Evolutionary conservation across 35 echinoderm and acorn worm species (phyloP), one percentile per base, ranked within the genome.

Genomic region (Patiria miniata): DNA sequence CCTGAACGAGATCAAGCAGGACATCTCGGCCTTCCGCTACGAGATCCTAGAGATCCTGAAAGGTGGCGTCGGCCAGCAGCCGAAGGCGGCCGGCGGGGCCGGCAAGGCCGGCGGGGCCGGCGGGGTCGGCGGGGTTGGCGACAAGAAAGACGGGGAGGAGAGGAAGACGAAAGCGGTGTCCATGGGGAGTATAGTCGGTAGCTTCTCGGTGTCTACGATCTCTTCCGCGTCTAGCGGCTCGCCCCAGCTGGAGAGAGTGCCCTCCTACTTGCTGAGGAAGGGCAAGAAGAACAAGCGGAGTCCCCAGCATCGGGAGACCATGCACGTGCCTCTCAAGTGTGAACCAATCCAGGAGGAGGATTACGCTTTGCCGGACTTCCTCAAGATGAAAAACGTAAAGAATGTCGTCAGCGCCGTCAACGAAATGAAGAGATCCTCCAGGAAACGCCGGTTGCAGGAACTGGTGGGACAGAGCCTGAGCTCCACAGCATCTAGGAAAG

Each of bases 1-100:
- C 51, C 90, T 99, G 39, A 99, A 99, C 39, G 96, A 99, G 83
- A 99, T 99, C 79, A 99, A 99, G 73, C 93, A 95, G 51, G 96
- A 99, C 39, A 99, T 99, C 39, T 94, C 96, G 15, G 60, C 92
- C 29, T 93, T 97, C 60, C 77, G 83, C 36, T 97, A 93, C 47
- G 95, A 97, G 44, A 91, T 97, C 79, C 84, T 97, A 21, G 95
- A 97, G 76, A 83, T 97, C 21, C 80, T 97, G 9, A 97, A 93
- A 77, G 53, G 53, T 36, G 77, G 77, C 7, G 78, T n/a, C n/a
- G n/a, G n/a, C n/a, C n/a, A 38, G 21, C 22, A 36, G 1, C 32
- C 1, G 9, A 58, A 84, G 7, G 1, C 21, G 2, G 78, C 10
- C 14, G 78, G 19, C 8, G 39, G 30, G 2, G 79, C 37, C 14